Evolutionary conservation across 2,113 vertebrate species (phyloP).

Genomic region (Canis aureus): DNA sequence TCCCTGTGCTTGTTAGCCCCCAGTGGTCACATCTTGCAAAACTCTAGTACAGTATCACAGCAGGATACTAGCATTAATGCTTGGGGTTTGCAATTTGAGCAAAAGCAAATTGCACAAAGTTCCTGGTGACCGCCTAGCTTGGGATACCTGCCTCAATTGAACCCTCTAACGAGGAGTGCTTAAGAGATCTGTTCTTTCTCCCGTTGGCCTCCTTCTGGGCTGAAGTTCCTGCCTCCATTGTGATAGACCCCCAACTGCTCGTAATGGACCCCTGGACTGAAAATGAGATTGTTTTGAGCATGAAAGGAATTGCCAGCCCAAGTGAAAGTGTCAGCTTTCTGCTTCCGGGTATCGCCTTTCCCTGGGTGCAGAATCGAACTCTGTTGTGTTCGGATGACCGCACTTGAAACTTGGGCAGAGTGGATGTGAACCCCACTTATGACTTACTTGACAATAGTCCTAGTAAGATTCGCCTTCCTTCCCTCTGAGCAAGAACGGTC

Average conservation of each 20-base stretch:
- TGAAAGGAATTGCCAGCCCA: not conserved
- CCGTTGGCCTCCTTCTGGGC: not conserved
- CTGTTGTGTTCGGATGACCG: not conserved
- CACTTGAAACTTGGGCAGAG: conserved; percentile 33
- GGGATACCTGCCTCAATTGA: not conserved
- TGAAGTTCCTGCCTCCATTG: not conserved
- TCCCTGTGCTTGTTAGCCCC: not conserved
- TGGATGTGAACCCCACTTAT: not conserved
- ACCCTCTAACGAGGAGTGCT: not conserved
- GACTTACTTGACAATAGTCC: conserved; percentile 69
- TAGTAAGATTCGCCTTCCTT: conserved; percentile 80
- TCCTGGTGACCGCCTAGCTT: not conserved
- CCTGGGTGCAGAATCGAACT: not conserved
- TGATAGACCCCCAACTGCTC: not conserved
- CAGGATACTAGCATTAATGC: not conserved
- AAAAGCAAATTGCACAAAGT: conserved; percentile 2
- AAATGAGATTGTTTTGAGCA: not conserved
- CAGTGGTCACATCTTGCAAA: not conserved
- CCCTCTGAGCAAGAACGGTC: conserved; percentile 83
- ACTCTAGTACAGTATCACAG: not conserved
- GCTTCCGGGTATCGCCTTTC: conserved; percentile 47
- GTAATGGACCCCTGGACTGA: not conserved
- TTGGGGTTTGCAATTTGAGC: not conserved
- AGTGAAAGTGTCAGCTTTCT: conserved; percentile 45
- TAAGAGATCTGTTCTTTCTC: not conserved